Evolutionary conservation across 2,888 invertebrate species (phyloP).

Genomic region (Halictus quadricinctus): DNA sequence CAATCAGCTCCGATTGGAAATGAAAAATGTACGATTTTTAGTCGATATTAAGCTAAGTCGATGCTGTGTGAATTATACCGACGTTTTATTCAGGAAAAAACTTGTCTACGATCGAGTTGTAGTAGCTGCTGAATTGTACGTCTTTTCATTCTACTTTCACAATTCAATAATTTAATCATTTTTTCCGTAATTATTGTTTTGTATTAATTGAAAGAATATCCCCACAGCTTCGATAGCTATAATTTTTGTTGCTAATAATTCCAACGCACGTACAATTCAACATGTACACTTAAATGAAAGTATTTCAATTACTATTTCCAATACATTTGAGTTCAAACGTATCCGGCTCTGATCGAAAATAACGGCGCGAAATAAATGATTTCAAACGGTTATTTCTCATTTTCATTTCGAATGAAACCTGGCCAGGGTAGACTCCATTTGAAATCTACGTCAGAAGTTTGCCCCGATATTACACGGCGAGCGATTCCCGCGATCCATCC

Average conservation of each 20-base stretch:
- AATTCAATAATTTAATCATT: not conserved
- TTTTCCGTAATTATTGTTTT: not conserved
- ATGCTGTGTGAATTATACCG: not conserved
- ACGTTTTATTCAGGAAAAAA: not conserved
- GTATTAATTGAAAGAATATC: too few species aligned
- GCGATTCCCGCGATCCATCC: not conserved
- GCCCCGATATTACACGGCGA: not conserved
- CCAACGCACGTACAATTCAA: too few species aligned
- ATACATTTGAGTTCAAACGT: not conserved
- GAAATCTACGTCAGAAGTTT: not conserved
- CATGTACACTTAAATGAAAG: not conserved
- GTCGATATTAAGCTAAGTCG: not conserved
- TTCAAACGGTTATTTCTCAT: not conserved
- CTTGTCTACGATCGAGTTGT: not conserved
- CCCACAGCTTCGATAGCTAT: not conserved
- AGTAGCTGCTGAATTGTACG: not conserved
- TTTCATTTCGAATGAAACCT: not conserved
- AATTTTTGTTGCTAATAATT: not conserved
- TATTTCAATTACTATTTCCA: not conserved
- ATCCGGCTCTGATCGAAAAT: not conserved
- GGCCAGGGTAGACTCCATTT: not conserved
- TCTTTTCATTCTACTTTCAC: not conserved
- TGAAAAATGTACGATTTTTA: not conserved
- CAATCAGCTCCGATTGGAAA: not conserved
- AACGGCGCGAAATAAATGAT: not conserved